Evolutionary conservation across 2,888 invertebrate genomes (phyloP).

Genomic region (Tenthredo mesomela): DNA sequence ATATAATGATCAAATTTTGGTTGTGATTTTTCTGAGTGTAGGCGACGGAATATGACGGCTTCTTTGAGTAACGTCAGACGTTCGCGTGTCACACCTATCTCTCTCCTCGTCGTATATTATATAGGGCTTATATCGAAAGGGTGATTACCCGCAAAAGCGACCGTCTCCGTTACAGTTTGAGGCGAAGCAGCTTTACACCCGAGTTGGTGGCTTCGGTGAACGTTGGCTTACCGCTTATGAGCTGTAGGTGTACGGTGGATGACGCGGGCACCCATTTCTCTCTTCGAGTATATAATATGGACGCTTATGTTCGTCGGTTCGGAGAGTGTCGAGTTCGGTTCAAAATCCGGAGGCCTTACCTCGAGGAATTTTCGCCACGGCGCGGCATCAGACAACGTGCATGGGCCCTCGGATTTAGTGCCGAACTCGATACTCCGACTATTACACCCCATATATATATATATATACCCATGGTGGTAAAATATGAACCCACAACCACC

Average conservation of each 20-base stretch:
- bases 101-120: neutral
- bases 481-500: constrained; percentile 12
- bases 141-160: neutral
- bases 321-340: neutral
- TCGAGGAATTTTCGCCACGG: neutral
- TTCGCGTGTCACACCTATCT: constrained; percentile 1
- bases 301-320: neutral
- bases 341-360: neutral
- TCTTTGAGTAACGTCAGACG: neutral
- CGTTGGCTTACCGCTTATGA: neutral
- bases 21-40: too few relatives aligned
- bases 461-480: neutral
- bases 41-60: neutral
- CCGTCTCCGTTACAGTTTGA: constrained; percentile 13
- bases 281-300: neutral
- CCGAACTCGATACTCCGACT: neutral
- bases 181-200: constrained; percentile 7
- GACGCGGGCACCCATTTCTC: neutral
- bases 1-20: too few relatives aligned
- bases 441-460: neutral
- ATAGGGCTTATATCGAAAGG: constrained; percentile 7
- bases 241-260: neutral
- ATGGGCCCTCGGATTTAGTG: neutral
- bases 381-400: neutral
- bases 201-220: neutral